Evolutionary conservation across 2,888 invertebrate genomes (phyloP).

Genomic region (Choreutis nemorana): DNA sequence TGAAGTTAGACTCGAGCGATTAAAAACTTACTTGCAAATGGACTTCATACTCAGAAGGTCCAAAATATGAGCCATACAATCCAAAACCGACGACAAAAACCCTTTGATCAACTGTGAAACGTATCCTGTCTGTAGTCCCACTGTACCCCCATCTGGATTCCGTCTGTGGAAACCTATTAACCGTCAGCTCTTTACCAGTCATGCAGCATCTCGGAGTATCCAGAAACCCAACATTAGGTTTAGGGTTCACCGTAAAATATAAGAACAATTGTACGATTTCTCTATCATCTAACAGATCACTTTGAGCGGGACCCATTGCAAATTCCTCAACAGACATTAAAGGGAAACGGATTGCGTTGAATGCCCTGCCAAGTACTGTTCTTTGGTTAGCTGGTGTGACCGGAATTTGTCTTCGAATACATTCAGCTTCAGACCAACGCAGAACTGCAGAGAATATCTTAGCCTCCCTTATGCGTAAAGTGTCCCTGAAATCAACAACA

Average conservation of each 20-base stretch:
- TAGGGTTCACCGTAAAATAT: constrained; percentile 78
- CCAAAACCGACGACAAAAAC: constrained; percentile 88
- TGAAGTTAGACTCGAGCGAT: constrained; percentile 1
- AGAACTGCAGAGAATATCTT: constrained; percentile 79
- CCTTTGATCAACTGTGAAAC: constrained; percentile 81
- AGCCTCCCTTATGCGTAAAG: constrained; percentile 79
- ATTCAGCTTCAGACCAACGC: constrained; percentile 80
- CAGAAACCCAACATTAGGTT: constrained; percentile 75
- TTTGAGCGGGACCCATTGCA: constrained; percentile 78
- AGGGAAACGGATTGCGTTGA: constrained; percentile 80
- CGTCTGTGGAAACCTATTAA: constrained; percentile 76
- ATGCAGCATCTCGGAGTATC: constrained; percentile 78
- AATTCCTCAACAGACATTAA: constrained; percentile 89
- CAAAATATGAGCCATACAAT: constrained; percentile 83
- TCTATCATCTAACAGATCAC: constrained; percentile 76
- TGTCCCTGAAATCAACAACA: constrained; percentile 66
- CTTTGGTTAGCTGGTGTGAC: constrained; percentile 74
- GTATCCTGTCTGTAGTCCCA: constrained; percentile 82
- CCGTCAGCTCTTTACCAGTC: constrained; percentile 80
- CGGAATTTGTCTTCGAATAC: constrained; percentile 70
- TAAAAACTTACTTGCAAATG: constrained; percentile 62
- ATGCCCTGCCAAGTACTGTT: constrained; percentile 71
- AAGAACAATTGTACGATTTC: constrained; percentile 79
- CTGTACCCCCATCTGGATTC: constrained; percentile 87
- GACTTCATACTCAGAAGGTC: constrained; percentile 79